Evolutionary conservation across 1,140 invertebrate genomes (phyloP), one percentile per base, ranked within the genome.

Genomic region (Neelides sp.): DNA sequence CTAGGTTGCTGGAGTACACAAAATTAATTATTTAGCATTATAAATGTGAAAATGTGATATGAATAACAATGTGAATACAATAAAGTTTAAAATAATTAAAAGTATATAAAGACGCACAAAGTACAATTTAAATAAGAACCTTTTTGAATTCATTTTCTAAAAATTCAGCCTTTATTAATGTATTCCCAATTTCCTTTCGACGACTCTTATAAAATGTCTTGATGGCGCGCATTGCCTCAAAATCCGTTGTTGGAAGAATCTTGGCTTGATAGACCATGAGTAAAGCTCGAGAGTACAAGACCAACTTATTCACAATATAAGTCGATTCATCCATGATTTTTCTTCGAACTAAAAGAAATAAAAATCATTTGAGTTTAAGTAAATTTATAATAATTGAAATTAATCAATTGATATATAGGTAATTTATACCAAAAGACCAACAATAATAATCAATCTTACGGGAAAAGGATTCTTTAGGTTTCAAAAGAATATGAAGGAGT

Each of bases 231-330:
- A 8, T 35, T n/a, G 45, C 40, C 22, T 27, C 41, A 37, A 49
- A 27, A 40, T 37, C 26, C 5, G 28, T 48, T 36, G 41, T 37
- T 3, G 59, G 59, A 10, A 61, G 37, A 24, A 61, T 43, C 34
- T 42, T 37, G 5, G 59, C 52, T 50, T 54, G 48, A 27, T 49
- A 51, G 34, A 61, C 48, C 55, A 61, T 55, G 4, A 55, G 24
- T 13, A 61, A 43, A 13, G 47, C 46, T 2, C 55, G 28, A 2
- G 59, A 61, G 24, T 61, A 61, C 17, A 51, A 50, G 15, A 61
- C 59, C 12, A 61, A 20, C 45, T 57, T 61, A 28, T 55, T 48
- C 4, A 61, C 36, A 3, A 19, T 43, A 42, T 35, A 50, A 23
- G 49, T 42, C 13, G 57, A 20, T 13, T 51, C 35, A 26, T 57